Base-by-base conservation (phyloP, 2,888 invertebrate species). In the Caenorhabditis sp. region DNA sequence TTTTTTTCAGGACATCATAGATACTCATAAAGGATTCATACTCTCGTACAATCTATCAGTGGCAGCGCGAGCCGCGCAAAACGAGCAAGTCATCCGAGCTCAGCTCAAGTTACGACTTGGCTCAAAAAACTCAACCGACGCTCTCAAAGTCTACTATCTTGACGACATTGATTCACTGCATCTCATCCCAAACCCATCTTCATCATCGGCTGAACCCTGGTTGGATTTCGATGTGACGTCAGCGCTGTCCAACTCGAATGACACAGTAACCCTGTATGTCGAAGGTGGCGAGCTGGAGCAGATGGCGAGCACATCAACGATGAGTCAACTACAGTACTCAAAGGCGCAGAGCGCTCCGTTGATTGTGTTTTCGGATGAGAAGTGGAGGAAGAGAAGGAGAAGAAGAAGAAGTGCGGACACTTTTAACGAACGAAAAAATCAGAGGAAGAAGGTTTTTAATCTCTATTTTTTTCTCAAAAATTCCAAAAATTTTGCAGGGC, bases 11-110 rank as follows among this genome's bases (percentile, higher is more conserved):
- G 76, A 78, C 37, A 59, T 82, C 10, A 59, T 77, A 53, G 80
- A 82, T 62, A 74, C 64, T 54, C 76, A 79, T 62, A 31, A 69
- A 12, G 80, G 81, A 10, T 66, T 81, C 26, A 51, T 78, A 14
- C 63, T 82, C 36, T 72, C 80, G 23, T 82, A 72, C 62, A 81
- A 81, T 58, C 70, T 82, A n/a, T 81, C 80, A 51, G 55, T 78
- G 23, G 66, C 78, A 14, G 71, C 69, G 10, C 53, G 69, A 49
- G 65, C 67, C 24, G 69, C 73, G 24, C 69, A 61, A 17, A 66
- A 66, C 36, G 79, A 79, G 62, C 37, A 51, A 17, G 75, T 77
- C 0, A 60, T 58, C 17, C 57, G 43, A 53, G 79, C 77, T 14
- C 60, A 55, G 10, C 19, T 79, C 23, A 77, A 77, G 51, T 55